A percentile compares a stretch with the other conserved stretches of the same genome.
phyloP scores from a whole-genome alignment of 2,797 vertebrate species.

The Typhlichthys eigenmanni region DNA sequence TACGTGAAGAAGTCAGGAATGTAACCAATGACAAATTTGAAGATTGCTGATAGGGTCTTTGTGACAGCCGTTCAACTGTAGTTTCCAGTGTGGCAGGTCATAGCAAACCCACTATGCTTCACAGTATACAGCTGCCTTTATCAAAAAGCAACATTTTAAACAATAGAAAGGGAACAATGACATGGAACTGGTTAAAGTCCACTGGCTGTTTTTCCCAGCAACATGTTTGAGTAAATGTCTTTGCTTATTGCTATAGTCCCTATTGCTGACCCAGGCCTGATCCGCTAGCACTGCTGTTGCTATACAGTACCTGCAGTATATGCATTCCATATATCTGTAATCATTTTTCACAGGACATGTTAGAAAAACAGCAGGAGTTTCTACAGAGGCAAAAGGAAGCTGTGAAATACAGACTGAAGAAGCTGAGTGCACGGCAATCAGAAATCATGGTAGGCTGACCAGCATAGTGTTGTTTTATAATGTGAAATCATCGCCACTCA shows the following conservation, averaged over 20 bases:
- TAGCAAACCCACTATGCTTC: not conserved
- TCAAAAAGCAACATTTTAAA: too few relatives aligned
- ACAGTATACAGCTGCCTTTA: too few relatives aligned
- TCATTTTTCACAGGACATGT: conserved; percentile 58
- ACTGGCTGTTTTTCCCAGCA: too few relatives aligned
- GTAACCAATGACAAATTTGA: not conserved
- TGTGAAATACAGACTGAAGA: conserved; percentile 75
- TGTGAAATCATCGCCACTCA: not conserved
- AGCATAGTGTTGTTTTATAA: not conserved
- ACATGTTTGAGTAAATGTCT: too few relatives aligned
- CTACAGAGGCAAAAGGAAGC: conserved; percentile 73
- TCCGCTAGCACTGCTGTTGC: not conserved
- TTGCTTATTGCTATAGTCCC: too few relatives aligned
- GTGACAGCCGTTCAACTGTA: not conserved
- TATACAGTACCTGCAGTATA: not conserved
- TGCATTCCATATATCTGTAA: conserved; percentile 29
- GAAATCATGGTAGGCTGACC: conserved; percentile 58
- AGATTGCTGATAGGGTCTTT: not conserved
- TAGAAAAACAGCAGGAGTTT: conserved; percentile 63
- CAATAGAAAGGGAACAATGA: too few relatives aligned
- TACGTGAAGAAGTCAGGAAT: too few relatives aligned
- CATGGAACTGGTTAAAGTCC: too few relatives aligned
- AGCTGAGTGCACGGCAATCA: conserved; percentile 73
- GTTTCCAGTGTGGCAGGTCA: not conserved
- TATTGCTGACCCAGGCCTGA: too few relatives aligned